Evolutionary conservation across 2,888 invertebrate species (phyloP), one percentile per base, ranked within the genome.

Genomic region (Nomada ruficornis): DNA sequence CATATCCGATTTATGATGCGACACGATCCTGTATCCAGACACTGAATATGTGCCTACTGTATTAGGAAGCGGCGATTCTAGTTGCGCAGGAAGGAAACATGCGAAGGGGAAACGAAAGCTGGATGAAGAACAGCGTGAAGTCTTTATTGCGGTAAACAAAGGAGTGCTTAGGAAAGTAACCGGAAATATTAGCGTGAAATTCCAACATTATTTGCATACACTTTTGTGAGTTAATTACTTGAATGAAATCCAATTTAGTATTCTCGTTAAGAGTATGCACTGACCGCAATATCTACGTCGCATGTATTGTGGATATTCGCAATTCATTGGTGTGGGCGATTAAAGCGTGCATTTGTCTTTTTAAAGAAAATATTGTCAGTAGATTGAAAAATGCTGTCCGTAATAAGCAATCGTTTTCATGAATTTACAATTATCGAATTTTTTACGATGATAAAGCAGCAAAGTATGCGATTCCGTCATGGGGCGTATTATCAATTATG

Each of bases 1-100:
- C 54, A 79, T 70, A 70, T 70, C 64, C n/a, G 57, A 52, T 62
- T 74, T 60, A 65, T 18, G 64, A 55, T 69, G 55, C 36, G 5
- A 36, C 62, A 47, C 20, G 69, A 76, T 64, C 13, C 3, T 23
- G 63, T 57, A 70, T 42, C 47, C 36, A 55, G 54, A 29, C 29
- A 20, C 9, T 20, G 29, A 5, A 20, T 26, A 4, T 4, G 2
- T 4, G 10, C 42, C 42, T 54, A 47, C 20, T 54, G 36, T 5
- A 36, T 29, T 52, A 69, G 62, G 23, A 36, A 44, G 68, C 23
- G 26, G 52, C 42, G 62, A 62, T 20, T 20, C 47, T 18, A 62
- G 54, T 47, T 60, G 54, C 52, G 20, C n/a, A 4, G 44, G 42
- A 67, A 15, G 13, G 13, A 50, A 52, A 59, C 59, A 26, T 29